phyloP scores from a whole-genome alignment of 2,797 vertebrate genomes.

The Enteromius treurensis region DNA sequence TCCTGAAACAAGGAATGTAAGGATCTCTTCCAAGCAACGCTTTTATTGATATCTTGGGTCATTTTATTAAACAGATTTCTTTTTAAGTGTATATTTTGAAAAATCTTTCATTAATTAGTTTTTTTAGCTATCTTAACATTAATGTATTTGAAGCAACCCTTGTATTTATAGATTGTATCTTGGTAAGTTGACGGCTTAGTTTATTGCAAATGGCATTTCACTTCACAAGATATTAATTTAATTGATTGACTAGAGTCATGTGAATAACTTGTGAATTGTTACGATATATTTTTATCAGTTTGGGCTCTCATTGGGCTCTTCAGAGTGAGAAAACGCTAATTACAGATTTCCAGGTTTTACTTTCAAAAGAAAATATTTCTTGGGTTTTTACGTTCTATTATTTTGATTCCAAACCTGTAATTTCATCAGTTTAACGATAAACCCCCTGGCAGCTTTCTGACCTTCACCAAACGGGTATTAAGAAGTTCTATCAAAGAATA shows the following conservation, averaged over 20 bases:
- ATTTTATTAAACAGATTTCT: not conserved
- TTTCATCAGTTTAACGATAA: not conserved
- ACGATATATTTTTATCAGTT: not conserved
- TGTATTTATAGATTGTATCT: not conserved
- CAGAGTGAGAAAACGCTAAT: no score
- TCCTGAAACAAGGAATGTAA: not conserved
- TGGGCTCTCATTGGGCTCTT: no score
- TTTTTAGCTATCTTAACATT: not conserved
- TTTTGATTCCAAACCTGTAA: constrained; percentile 9
- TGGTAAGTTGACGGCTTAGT: not conserved
- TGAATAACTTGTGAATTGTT: not conserved
- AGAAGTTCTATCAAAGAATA: constrained; percentile 21
- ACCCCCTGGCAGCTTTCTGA: not conserved
- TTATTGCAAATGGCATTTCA: not conserved
- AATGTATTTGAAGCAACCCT: not conserved
- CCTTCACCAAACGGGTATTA: constrained; percentile 25
- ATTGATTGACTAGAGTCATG: not conserved
- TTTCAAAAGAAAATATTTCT: not conserved
- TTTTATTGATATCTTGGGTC: not conserved
- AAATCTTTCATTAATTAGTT: no score
- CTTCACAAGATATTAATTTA: not conserved
- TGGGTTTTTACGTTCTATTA: not conserved
- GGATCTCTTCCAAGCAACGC: not conserved
- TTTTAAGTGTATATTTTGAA: not conserved
- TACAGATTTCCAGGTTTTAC: not conserved